Conservation (phyloP, 2,888 invertebrate species). For the Mythimna albipuncta region DNA sequence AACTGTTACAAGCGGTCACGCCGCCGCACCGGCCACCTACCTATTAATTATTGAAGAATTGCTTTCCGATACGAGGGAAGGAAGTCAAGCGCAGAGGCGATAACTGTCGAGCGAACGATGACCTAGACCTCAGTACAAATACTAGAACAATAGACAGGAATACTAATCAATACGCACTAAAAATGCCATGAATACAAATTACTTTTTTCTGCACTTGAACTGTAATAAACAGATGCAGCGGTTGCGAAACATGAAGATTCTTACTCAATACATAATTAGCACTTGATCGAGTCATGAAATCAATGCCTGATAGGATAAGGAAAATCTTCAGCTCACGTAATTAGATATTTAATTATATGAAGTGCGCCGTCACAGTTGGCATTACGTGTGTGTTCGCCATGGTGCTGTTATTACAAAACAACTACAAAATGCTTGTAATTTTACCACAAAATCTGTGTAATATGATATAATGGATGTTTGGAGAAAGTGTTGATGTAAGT, state of each 20-base stretch:
- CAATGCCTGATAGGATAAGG: slow-evolving; percentile 29
- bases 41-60: slow-evolving; percentile 75
- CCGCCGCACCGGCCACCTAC: slow-evolving; percentile 51
- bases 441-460: slow-evolving; percentile 62
- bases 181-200: slow-evolving; percentile 33
- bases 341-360: slow-evolving; percentile 55
- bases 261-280: slow-evolving; percentile 32
- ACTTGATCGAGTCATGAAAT: slow-evolving; percentile 24
- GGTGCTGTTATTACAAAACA: slow-evolving; percentile 56
- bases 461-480: slow-evolving; percentile 68
- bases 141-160: slow-evolving; percentile 53
- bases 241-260: slow-evolving; percentile 27
- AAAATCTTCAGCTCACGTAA: slow-evolving; percentile 27
- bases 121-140: slow-evolving; percentile 67
- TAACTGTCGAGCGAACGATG: slow-evolving; percentile 74
- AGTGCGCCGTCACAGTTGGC: slow-evolving; percentile 36
- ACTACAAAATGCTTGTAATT: slow-evolving; percentile 61
- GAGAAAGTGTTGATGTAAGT: slow-evolving; percentile 71
- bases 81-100: slow-evolving; percentile 78
- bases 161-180: slow-evolving; percentile 40
- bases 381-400: slow-evolving; percentile 50
- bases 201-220: slow-evolving; percentile 34
- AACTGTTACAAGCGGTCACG: slow-evolving; percentile 64
- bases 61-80: slow-evolving; percentile 75
- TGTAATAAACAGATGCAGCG: slow-evolving; percentile 21